Percentiles rank a stretch among this genome's conserved stretches.
Conservation (phyloP, 53 echinoderm and acorn worm genomes). For the Zoroaster sp. region DNA sequence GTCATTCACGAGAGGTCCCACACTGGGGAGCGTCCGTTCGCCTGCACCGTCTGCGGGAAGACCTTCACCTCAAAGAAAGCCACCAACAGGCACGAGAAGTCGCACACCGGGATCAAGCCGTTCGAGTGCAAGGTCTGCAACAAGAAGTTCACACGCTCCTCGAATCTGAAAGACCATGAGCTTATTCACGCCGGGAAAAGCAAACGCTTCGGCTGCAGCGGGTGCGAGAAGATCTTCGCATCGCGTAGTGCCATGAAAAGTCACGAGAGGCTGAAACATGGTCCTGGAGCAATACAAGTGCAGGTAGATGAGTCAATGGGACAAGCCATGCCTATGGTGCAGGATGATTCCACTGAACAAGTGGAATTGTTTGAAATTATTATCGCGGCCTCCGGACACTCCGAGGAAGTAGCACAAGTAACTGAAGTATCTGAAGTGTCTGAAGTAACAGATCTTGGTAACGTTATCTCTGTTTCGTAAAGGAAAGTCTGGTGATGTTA, state of each 20-base stretch:
- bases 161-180: constrained; percentile 43
- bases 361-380: constrained; percentile 48
- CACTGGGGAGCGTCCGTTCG: constrained; percentile 62
- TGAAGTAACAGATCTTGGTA: background rate
- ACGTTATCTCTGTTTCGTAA: background rate
- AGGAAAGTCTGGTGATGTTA: too few relatives aligned
- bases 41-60: constrained; percentile 47
- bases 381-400: constrained; percentile 29
- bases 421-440: constrained; percentile 11
- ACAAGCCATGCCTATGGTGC: background rate
- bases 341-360: constrained; percentile 15
- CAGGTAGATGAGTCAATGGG: too few relatives aligned
- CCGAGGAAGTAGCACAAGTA: constrained; percentile 21
- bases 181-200: constrained; percentile 48
- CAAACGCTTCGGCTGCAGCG: constrained; percentile 42
- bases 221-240: constrained; percentile 49
- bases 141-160: constrained; percentile 49
- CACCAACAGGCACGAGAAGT: constrained; percentile 54
- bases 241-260: constrained; percentile 49
- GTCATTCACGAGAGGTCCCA: constrained; percentile 51
- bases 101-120: constrained; percentile 48
- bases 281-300: background rate
- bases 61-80: constrained; percentile 48
- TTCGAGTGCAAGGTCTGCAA: constrained; percentile 57
- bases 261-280: constrained; percentile 34